Conservation (phyloP, 2,797 vertebrate genomes). For the Leuciscus waleckii region DNA sequence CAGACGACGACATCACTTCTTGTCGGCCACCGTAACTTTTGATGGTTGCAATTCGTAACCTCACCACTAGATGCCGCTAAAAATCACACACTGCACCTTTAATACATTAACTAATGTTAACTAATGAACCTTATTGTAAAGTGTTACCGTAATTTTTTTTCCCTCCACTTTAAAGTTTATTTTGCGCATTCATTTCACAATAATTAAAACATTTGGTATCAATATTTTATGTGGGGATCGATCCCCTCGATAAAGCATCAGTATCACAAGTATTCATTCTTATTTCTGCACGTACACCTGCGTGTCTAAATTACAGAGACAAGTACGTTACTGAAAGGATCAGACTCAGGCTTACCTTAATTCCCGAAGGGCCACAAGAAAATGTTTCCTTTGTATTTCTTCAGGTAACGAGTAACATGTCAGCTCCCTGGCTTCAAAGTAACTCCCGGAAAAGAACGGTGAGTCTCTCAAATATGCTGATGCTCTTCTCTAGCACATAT, state of each 20-base stretch:
- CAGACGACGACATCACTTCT: too few relatives aligned
- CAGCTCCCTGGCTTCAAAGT: slow-evolving; percentile 94
- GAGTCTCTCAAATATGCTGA: slow-evolving; percentile 72
- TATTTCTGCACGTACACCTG: neutral
- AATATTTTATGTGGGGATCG: neutral
- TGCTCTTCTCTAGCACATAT: neutral
- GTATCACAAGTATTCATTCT: neutral
- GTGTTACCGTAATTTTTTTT: neutral
- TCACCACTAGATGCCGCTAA: too few relatives aligned
- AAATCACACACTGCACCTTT: too few relatives aligned
- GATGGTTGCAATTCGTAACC: too few relatives aligned
- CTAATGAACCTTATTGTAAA: too few relatives aligned
- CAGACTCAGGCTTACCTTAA: neutral
- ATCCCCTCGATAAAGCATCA: neutral
- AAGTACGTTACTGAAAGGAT: neutral
- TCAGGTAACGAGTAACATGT: slow-evolving; percentile 89
- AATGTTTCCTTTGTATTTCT: slow-evolving; percentile 65
- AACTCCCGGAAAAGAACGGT: slow-evolving; percentile 99
- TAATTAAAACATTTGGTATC: neutral
- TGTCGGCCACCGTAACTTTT: too few relatives aligned
- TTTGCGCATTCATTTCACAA: neutral
- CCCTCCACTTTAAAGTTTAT: neutral
- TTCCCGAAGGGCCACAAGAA: neutral
- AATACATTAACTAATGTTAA: too few relatives aligned
- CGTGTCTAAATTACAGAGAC: neutral